Conservation (phyloP, 2,888 invertebrate species). For the Drosophila histrio region DNA sequence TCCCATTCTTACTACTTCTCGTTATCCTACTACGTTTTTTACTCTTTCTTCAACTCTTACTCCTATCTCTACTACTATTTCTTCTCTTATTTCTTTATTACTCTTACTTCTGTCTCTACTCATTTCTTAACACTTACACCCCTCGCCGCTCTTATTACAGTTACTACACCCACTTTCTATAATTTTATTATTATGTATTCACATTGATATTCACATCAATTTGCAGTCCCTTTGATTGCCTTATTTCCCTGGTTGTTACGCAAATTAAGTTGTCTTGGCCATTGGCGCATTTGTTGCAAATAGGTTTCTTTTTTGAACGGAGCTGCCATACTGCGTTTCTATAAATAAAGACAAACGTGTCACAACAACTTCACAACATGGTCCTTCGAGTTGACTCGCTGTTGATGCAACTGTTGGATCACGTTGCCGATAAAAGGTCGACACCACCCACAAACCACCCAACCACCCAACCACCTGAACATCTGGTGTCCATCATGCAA, state of each 20-base stretch:
- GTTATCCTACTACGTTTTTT: neutral
- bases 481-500: neutral
- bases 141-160: neutral
- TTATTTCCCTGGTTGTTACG: conserved; percentile 45
- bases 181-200: neutral
- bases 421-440: neutral
- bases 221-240: neutral
- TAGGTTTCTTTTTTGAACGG: conserved; percentile 53
- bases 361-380: conserved; percentile 9
- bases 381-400: conserved; percentile 3
- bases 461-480: neutral
- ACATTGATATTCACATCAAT: neutral
- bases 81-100: neutral
- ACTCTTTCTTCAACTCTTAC: too few relatives aligned
- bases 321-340: conserved; percentile 1
- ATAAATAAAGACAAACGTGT: conserved; percentile 28
- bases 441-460: neutral
- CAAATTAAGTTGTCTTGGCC: conserved; percentile 68
- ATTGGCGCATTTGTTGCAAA: conserved; percentile 54
- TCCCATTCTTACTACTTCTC: neutral
- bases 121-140: too few relatives aligned
- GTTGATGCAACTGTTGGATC: neutral
- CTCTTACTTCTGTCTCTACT: neutral
- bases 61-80: neutral
- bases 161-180: neutral